Evolutionary conservation across 2,113 vertebrate genomes (phyloP).

Genomic region (Baryphthengus martii): DNA sequence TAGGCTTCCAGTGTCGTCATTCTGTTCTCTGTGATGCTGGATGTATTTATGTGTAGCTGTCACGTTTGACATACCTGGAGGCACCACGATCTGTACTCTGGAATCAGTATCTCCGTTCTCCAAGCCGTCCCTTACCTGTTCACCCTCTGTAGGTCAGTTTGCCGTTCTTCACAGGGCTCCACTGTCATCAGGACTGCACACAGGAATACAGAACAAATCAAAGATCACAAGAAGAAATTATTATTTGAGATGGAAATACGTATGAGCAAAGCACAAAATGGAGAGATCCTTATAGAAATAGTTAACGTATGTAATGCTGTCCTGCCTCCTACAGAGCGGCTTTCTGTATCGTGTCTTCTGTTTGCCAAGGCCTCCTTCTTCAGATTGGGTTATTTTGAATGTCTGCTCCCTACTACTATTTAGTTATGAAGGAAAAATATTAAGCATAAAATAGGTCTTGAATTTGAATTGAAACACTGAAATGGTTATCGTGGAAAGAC

Average conservation of each 20-base stretch:
- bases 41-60: background rate
- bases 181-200: background rate
- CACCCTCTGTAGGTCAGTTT: background rate
- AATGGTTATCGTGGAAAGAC: background rate
- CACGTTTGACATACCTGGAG: background rate
- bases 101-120: background rate
- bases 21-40: background rate
- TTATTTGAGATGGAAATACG: background rate
- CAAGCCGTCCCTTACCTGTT: background rate
- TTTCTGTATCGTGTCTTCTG: background rate
- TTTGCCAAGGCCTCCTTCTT: background rate
- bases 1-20: background rate
- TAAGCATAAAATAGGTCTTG: background rate
- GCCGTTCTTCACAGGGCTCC: background rate
- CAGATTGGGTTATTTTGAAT: background rate
- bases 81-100: background rate
- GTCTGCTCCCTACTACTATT: background rate
- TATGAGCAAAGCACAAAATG: background rate
- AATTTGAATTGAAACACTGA: background rate
- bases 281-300: background rate
- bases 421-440: background rate
- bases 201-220: background rate
- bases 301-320: fast-evolving
- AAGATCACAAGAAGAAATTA: background rate
- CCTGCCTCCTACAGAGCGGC: background rate